A percentile compares a stretch with the other conserved stretches of the same genome.
Evolutionary conservation across 1,140 invertebrate species (phyloP).

Genomic region (Acromyrmex charruanus): DNA sequence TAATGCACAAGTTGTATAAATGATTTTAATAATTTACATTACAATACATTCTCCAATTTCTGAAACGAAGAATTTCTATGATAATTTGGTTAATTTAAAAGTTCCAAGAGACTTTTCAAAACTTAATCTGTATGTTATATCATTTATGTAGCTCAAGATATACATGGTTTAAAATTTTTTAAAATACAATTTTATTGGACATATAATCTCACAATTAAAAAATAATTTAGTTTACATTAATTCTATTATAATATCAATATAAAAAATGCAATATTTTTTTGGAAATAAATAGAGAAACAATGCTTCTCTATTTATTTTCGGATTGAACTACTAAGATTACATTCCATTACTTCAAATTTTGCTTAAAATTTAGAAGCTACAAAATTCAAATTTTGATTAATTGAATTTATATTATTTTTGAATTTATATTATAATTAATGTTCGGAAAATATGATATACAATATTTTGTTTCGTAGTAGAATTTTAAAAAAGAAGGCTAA

Average conservation of each 20-base stretch:
- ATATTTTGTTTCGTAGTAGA: background rate
- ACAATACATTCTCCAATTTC: background rate
- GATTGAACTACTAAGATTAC: background rate
- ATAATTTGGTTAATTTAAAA: background rate
- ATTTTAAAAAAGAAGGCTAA: background rate
- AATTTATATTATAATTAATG: background rate
- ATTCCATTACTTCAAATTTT: background rate
- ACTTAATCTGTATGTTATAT: background rate
- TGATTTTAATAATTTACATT: constrained; percentile 1
- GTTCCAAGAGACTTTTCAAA: background rate
- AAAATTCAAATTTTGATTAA: background rate
- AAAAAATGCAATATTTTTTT: background rate
- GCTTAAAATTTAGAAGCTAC: background rate
- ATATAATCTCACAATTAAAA: background rate
- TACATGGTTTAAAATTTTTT: background rate
- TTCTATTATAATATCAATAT: background rate
- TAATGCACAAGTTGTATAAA: background rate
- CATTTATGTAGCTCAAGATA: background rate
- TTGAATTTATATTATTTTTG: background rate
- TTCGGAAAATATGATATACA: background rate
- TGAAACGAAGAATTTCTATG: background rate
- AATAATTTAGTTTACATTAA: background rate
- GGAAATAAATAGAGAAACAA: background rate
- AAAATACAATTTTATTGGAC: background rate
- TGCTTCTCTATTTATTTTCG: background rate